Conservation (phyloP, 2,113 vertebrate species). For the Barbus barbus region DNA sequence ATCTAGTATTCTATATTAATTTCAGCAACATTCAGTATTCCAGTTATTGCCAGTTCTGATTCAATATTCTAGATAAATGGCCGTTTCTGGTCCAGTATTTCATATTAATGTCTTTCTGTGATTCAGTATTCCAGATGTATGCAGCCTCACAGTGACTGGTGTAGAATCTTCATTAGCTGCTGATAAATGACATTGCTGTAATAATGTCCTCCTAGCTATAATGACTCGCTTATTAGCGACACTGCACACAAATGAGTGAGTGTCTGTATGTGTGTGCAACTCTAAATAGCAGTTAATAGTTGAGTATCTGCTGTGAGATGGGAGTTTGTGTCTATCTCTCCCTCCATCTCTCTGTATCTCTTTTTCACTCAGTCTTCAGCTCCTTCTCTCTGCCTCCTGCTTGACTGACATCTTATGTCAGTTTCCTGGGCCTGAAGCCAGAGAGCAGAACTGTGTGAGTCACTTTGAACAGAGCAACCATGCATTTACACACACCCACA, state of each 20-base stretch:
- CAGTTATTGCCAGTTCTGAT: background rate
- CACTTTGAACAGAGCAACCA: conserved; percentile 37
- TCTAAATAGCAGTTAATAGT: conserved; percentile 28
- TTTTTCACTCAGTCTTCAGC: background rate
- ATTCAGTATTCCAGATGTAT: conserved; percentile 31
- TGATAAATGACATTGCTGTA: conserved; percentile 30
- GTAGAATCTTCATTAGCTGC: conserved; percentile 31
- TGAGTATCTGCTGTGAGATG: background rate
- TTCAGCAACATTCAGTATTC: background rate
- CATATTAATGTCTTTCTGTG: background rate
- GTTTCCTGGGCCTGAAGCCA: conserved; percentile 35
- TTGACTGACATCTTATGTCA: conserved; percentile 44
- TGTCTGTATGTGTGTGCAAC: conserved; percentile 17
- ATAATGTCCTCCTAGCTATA: conserved; percentile 38
- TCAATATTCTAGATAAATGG: conserved; percentile 6
- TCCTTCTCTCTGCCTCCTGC: background rate
- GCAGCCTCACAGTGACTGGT: background rate
- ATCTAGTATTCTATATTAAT: conserved; percentile 2
- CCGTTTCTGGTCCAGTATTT: background rate
- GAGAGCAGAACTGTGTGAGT: conserved; percentile 44
- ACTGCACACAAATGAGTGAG: conserved; percentile 20
- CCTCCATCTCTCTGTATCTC: background rate
- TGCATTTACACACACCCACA: conserved; percentile 23
- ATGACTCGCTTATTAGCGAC: conserved; percentile 40
- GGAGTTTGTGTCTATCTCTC: background rate